Evolutionary conservation across 2,797 vertebrate species (phyloP).

Genomic region (Melanotaenia boesemani): DNA sequence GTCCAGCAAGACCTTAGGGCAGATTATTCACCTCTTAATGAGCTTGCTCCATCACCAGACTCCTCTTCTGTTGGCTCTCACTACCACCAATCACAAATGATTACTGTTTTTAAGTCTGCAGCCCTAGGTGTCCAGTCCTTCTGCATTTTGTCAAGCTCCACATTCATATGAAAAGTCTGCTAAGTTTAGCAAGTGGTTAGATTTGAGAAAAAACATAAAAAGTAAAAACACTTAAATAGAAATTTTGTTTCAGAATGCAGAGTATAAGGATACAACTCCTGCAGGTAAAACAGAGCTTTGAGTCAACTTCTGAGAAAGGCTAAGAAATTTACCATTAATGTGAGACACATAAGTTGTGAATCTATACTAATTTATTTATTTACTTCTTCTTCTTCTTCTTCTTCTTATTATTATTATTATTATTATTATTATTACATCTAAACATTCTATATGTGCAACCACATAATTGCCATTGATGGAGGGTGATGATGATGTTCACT

Average conservation of each 20-base stretch:
- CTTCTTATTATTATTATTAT: too few species aligned
- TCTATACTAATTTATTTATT: too few species aligned
- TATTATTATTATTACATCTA: too few species aligned
- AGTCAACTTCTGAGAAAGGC: constrained; percentile 20
- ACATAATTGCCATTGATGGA: too few species aligned
- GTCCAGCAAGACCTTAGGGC: constrained; percentile 37
- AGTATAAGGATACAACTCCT: constrained; percentile 13
- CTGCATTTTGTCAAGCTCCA: constrained; percentile 51
- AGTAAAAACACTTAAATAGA: too few species aligned
- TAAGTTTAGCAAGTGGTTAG: constrained; percentile 11
- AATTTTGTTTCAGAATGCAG: background rate
- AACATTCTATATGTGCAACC: too few species aligned
- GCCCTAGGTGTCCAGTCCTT: constrained; percentile 37
- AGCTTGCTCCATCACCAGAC: constrained; percentile 25
- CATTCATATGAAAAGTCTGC: constrained; percentile 23
- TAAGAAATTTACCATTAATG: background rate
- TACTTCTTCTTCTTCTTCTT: too few species aligned
- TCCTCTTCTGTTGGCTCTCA: constrained; percentile 48
- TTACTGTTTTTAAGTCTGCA: constrained; percentile 47
- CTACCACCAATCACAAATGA: constrained; percentile 48
- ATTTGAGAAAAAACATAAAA: background rate
- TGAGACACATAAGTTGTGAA: too few species aligned
- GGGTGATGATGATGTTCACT: too few species aligned
- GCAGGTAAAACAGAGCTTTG: constrained; percentile 10
- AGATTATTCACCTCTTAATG: constrained; percentile 61